Evolutionary conservation across 2,113 vertebrate genomes (phyloP).

Genomic region (Cariama cristata): DNA sequence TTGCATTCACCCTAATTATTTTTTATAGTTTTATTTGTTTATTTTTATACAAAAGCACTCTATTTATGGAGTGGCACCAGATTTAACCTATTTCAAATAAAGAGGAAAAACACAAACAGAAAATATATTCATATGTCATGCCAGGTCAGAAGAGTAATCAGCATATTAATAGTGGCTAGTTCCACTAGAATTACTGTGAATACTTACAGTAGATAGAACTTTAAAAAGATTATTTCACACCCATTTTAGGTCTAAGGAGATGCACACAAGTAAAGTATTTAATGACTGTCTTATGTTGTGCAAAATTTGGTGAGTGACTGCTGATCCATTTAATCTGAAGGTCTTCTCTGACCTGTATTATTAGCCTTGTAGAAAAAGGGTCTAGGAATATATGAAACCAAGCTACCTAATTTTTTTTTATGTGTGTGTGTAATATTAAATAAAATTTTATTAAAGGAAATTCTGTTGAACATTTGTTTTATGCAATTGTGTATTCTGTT

Average conservation of each 20-base stretch:
- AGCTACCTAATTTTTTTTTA: slow-evolving; percentile 80
- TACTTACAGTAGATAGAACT: slow-evolving; percentile 79
- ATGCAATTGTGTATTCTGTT: slow-evolving; percentile 82
- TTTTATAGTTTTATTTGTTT: slow-evolving; percentile 74
- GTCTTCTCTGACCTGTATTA: slow-evolving; percentile 69
- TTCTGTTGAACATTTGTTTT: slow-evolving; percentile 64
- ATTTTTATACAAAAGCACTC: slow-evolving; percentile 91
- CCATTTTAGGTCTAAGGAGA: slow-evolving; percentile 77
- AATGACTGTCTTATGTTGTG: slow-evolving; percentile 67
- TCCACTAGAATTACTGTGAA: slow-evolving; percentile 78
- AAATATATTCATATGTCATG: slow-evolving; percentile 84
- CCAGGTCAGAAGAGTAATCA: slow-evolving; percentile 83
- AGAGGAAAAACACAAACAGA: slow-evolving; percentile 81
- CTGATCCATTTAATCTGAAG: slow-evolving; percentile 69
- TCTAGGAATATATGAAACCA: slow-evolving; percentile 82
- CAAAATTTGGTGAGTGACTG: slow-evolving; percentile 66
- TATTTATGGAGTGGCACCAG: slow-evolving; percentile 94
- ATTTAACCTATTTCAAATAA: slow-evolving; percentile 82
- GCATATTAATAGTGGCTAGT: slow-evolving; percentile 80
- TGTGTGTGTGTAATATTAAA: slow-evolving; percentile 73
- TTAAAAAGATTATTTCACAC: slow-evolving; percentile 70
- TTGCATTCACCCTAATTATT: slow-evolving; percentile 93
- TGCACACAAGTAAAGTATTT: slow-evolving; percentile 72
- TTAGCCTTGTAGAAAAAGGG: slow-evolving; percentile 70
- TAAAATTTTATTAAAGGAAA: slow-evolving; percentile 60